These are phyloP conservation scores for Heteropelma amictum DNA, from an alignment of 2,888 invertebrate species.

Conservation along the genomic window DNA sequence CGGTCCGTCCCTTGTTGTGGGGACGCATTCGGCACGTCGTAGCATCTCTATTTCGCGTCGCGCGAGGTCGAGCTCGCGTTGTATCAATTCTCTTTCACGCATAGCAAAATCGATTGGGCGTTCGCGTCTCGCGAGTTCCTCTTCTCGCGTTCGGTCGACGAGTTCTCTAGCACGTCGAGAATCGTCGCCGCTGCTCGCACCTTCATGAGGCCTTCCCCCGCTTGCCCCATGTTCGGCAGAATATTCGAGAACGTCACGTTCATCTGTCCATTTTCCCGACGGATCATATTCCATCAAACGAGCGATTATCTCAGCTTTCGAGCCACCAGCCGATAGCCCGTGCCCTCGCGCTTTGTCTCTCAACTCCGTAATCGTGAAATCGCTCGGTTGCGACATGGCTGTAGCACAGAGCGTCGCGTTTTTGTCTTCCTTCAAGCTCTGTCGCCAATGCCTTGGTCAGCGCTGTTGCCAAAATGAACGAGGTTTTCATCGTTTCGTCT, in stretches of 20 bases:
- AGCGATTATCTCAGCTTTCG: not conserved
- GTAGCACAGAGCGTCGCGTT: too few species aligned
- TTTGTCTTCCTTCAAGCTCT: too few species aligned
- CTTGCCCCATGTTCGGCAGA: not conserved
- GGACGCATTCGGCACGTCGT: not conserved
- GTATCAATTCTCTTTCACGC: constrained; percentile 6
- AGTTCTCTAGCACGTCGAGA: not conserved
- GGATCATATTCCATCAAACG: constrained; percentile 8
- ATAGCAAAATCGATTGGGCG: not conserved
- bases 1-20: not conserved
- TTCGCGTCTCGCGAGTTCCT: not conserved
- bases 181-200: not conserved
- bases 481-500: too few species aligned
- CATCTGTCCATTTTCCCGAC: not conserved
- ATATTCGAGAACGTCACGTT: not conserved
- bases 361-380: not conserved
- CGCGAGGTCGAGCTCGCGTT: constrained; percentile 8
- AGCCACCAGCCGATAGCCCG: not conserved
- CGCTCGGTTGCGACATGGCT: not conserved
- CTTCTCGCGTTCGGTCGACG: not conserved
- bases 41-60: constrained; percentile 1
- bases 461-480: too few species aligned
- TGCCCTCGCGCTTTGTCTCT: not conserved
- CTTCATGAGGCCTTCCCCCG: not conserved
- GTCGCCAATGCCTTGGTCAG: too few species aligned